Base-by-base conservation (phyloP, 2,797 vertebrate genomes). In the Lacerta bilineata region DNA sequence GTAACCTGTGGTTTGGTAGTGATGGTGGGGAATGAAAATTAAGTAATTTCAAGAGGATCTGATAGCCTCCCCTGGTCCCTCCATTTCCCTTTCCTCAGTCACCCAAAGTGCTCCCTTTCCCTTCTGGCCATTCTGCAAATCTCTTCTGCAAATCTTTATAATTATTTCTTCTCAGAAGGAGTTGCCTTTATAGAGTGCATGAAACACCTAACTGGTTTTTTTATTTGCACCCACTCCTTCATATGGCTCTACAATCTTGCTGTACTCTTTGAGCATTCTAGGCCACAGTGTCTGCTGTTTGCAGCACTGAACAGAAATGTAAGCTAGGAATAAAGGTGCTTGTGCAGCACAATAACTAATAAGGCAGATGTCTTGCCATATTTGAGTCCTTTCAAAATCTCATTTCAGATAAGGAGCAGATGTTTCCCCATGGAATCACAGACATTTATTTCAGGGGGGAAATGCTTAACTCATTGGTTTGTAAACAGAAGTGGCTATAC, bases 341-440 rank as follows among this genome's bases (percentile, higher is more conserved):
- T 23, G 1, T 50, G n/a, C 41, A 27, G 3, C 55, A 5, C 66
- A 83, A 43, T 46, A 55, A 11, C 5, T 20, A 74, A 29, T 43
- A 69, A 15, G 74, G 18, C 27, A 55, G 29, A 11, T 71, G 23
- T 69, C 6, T 68, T 5, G 71, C 69, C n/a, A 20, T 41, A 66
- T 2, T 9, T 55, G 33, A 75, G 61, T 46, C 82, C 76, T 91
- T 61, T 66, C 82, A 78, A 78, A 80, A 72, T 0, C 17, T 5
- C 0, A 0, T 36, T 81, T 80, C n/a, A 71, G 85, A 29, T 2
- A 36, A 27, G 25, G 36, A 2, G 1, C 71, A 33, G 23, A 80
- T 64, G 13, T 17, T 72, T 1, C 39, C 20, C 50, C 41, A 43
- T 68, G 41, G 46, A 39, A 36, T 6, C 66, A 59, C 27, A 20